Conservation (phyloP, 2,888 invertebrate genomes). For the Lamellibrachia columna region DNA sequence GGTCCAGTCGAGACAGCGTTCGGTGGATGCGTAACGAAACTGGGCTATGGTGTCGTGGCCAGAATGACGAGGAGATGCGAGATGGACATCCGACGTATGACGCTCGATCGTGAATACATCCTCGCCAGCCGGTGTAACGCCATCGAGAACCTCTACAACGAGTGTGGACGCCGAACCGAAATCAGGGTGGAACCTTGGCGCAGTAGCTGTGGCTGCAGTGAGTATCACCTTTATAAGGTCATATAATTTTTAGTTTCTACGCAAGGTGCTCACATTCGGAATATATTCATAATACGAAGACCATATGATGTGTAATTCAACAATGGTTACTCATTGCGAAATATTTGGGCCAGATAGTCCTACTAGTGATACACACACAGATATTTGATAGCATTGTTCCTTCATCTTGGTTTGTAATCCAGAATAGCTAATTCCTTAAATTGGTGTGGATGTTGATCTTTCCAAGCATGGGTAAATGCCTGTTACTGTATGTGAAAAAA, state of each 20-base stretch:
- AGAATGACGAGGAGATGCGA: neutral
- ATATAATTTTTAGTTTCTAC: neutral
- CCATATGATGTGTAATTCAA: too few relatives aligned
- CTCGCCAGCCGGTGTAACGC: neutral
- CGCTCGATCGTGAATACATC: neutral
- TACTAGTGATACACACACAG: too few relatives aligned
- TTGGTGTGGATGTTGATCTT: too few relatives aligned
- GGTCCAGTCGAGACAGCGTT: neutral
- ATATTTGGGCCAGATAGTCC: too few relatives aligned
- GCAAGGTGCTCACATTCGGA: too few relatives aligned
- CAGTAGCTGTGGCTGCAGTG: neutral
- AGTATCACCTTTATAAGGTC: neutral
- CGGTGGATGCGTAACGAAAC: neutral
- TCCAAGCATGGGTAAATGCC: too few relatives aligned
- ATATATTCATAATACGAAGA: too few relatives aligned
- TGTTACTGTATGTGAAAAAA: too few relatives aligned
- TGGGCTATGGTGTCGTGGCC: neutral
- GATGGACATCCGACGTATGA: neutral
- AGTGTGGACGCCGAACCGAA: neutral
- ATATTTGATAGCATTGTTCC: too few relatives aligned
- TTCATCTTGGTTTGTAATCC: too few relatives aligned
- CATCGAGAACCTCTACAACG: neutral
- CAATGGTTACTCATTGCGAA: too few relatives aligned
- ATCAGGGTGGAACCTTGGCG: neutral
- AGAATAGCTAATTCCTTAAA: too few relatives aligned